phyloP scores from a whole-genome alignment of 1,140 invertebrate species.

The Zelostemma sp. region DNA sequence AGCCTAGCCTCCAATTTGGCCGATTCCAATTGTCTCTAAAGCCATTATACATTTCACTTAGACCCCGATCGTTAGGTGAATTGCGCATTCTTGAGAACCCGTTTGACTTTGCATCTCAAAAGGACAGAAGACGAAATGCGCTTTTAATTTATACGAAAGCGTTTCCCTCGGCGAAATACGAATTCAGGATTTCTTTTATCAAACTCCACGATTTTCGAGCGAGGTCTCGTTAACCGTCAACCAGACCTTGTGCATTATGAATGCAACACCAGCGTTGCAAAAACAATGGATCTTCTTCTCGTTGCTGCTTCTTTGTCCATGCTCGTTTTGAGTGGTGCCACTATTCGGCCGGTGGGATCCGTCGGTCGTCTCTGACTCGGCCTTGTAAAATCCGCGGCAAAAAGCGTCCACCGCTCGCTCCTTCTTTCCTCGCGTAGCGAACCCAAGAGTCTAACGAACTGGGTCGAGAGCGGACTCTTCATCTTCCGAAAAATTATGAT shows the following conservation, averaged over 20 bases:
- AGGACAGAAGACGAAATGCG: background rate
- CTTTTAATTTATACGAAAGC: background rate
- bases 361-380: conserved; percentile 28
- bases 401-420: conserved; percentile 25
- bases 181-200: background rate
- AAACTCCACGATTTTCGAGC: conserved; percentile 11
- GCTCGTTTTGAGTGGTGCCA: conserved; percentile 25
- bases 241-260: conserved; percentile 29
- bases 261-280: conserved; percentile 44
- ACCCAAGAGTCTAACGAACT: conserved; percentile 29
- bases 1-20: conserved; percentile 61
- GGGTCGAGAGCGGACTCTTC: conserved; percentile 17
- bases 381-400: conserved; percentile 30
- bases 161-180: background rate
- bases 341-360: conserved; percentile 17
- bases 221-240: conserved; percentile 39
- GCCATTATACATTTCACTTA: conserved; percentile 66
- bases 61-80: conserved; percentile 61
- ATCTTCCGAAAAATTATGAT: conserved; percentile 21
- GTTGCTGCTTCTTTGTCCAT: conserved; percentile 35
- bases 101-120: conserved; percentile 36
- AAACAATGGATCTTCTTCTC: conserved; percentile 44
- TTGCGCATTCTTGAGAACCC: conserved; percentile 66
- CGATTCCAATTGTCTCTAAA: conserved; percentile 58
- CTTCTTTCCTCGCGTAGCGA: conserved; percentile 16